These are phyloP conservation scores for Eilema griseolum DNA, from an alignment of 2,888 invertebrate species.

Conservation along the genomic window DNA sequence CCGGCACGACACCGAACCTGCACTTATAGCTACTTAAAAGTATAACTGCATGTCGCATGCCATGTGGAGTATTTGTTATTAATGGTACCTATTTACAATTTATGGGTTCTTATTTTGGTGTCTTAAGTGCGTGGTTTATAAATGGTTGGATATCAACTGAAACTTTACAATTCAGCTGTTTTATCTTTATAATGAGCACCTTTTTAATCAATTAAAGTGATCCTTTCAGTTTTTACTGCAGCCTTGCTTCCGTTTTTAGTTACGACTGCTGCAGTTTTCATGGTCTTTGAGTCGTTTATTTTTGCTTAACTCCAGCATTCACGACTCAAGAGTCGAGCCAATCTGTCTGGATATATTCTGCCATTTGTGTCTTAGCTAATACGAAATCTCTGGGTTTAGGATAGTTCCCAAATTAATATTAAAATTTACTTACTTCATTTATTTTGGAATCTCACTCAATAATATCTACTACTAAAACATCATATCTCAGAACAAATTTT, in stretches of 20 bases:
- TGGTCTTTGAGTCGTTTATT: not conserved
- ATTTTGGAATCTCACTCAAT: not conserved
- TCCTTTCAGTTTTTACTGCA: not conserved
- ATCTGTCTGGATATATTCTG: not conserved
- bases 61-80: constrained; percentile 42
- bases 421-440: not conserved
- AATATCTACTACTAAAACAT: constrained; percentile 19
- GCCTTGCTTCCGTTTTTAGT: not conserved
- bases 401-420: not conserved
- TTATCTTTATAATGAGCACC: not conserved
- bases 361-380: not conserved
- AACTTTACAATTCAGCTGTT: not conserved
- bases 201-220: not conserved
- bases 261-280: not conserved
- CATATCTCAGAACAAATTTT: constrained; percentile 56
- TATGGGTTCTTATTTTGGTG: constrained; percentile 22
- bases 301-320: not conserved
- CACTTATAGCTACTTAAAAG: constrained; percentile 56
- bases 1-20: constrained; percentile 72
- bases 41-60: constrained; percentile 42
- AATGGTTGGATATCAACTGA: constrained; percentile 5
- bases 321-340: not conserved
- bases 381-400: not conserved
- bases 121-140: constrained; percentile 17
- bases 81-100: constrained; percentile 25